Percentiles rank a stretch among this genome's conserved stretches.
These are phyloP conservation scores for Holacanthus passer DNA, from an alignment of 2,113 vertebrate genomes.

Conservation along the genomic window DNA sequence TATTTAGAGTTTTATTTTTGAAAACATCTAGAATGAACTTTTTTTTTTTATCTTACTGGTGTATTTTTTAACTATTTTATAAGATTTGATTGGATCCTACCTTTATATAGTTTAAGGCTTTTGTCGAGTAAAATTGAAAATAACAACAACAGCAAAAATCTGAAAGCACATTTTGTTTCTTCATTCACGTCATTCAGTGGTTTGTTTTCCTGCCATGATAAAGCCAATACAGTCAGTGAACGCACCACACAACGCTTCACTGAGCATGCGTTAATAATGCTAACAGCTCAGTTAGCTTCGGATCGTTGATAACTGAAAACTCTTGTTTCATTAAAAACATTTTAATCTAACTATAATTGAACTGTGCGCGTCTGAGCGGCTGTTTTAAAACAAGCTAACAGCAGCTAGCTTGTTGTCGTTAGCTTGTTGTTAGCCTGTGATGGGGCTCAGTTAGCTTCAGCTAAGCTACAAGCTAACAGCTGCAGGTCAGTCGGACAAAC, in stretches of 20 bases:
- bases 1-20: no score
- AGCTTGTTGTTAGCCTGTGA: neutral
- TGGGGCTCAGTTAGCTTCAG: neutral
- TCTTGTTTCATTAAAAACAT: neutral
- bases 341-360: fast-evolving
- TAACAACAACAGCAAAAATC: no score
- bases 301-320: fast-evolving
- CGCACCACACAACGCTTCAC: neutral
- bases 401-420: neutral
- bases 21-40: no score
- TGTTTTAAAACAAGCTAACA: neutral
- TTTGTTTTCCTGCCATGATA: neutral
- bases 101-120: neutral
- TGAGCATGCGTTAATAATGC: constrained; percentile 37
- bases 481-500: constrained; percentile 28
- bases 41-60: neutral
- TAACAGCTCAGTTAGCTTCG: neutral
- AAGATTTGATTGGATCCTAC: neutral
- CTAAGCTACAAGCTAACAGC: constrained; percentile 12
- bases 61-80: neutral
- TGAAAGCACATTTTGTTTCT: neutral
- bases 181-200: no score
- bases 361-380: neutral
- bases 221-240: neutral
- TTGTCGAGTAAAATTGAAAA: neutral